Evolutionary conservation across 2,797 vertebrate genomes (phyloP), one percentile per base, ranked within the genome.

Genomic region (Morus bassanus): DNA sequence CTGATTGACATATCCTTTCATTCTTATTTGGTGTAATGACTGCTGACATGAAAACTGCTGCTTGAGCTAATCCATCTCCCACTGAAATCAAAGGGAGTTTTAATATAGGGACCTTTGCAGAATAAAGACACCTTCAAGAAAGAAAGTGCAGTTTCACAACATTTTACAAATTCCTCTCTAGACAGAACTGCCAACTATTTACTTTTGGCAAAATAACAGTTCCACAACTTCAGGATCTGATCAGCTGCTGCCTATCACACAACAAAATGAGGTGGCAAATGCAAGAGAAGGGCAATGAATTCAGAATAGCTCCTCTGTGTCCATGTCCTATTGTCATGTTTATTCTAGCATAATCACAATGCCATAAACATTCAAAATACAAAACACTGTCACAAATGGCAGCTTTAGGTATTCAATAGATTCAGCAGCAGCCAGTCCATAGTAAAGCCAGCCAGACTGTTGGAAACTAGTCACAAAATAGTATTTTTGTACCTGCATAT

Each of bases 21-120:
- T 86, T 61, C 39, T 65, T 65, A 69, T 43, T 81, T 95, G 69
- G 30, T 76, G 50, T 59, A 90, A 93, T 91, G 79, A 72, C 79
- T 13, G 0, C 23, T 35, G 2, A 88, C 83, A 79, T 64, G 51
- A 89, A 91, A 93, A 85, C 39, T 88, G 30, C 35, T 86, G 35
- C 70, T 92, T 87, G 63, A 88, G 45, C n/a, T 95, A 87, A 94
- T 90, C 73, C 7, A 0, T 79, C 67, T 93, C 85, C 73, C 60
- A 74, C 43, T 80, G 77, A 96, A 95, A 94, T 95, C 85, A 92
- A 87, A 87, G n/a, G 5, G 48, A 91, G 11, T 24, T 80, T 76
- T 90, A 88, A 75, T 73, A 41, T 4, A 65, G 59, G 24, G 33
- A 48, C 31, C 14, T 82, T 70, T 76, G 39, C 46, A 59, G 17